Base-by-base conservation (phyloP, 2,113 vertebrate species). In the Aix galericulata region DNA sequence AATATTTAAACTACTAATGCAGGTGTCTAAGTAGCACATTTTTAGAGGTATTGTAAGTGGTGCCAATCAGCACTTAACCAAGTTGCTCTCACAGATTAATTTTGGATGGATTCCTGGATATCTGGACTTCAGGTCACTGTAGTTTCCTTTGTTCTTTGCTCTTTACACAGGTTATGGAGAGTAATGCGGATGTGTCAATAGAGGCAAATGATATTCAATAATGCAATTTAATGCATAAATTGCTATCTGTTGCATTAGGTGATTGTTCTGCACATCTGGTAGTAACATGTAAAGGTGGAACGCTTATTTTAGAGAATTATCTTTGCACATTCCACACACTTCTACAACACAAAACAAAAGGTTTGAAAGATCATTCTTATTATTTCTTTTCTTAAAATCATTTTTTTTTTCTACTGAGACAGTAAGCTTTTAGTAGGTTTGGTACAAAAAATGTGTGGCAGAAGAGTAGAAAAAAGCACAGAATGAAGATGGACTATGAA, bases 21-120 rank as follows among this genome's bases (percentile, higher is more conserved):
- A 88, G 53, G 26, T 88, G 46, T 87, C 95, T 92, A 36, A 38
- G 84, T 71, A 85, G 82, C 46, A 68, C 23, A 29, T 73, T 79
- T 86, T 48, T 89, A 89, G 79, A 84, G 62, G 36, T 64, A 84
- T 75, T 93, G 17, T 94, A 84, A 89, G 27, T 69, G 34, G 73
- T 94, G 76, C 91, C 80, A 95, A 91, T 46, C 40, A 92, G 91
- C 80, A 58, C 42, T 78, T 84, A 53, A 91, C 63, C 85, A 88
- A 96, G 95, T 90, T 82, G 34, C 75, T 93, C 62, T 95, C 96
- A 95, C 72, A 52, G 78, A 96, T 97, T 96, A 96, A 96, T 96
- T 96, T 95, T 95, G 62, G 53, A 94, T 96, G 22, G 90, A 95
- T 94, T 96, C 89, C 66, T 85, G 60, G 55, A 58, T 89, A 81